Evolutionary conservation across 2,888 invertebrate genomes (phyloP).

Genomic region (Nesidiocoris tenuis): DNA sequence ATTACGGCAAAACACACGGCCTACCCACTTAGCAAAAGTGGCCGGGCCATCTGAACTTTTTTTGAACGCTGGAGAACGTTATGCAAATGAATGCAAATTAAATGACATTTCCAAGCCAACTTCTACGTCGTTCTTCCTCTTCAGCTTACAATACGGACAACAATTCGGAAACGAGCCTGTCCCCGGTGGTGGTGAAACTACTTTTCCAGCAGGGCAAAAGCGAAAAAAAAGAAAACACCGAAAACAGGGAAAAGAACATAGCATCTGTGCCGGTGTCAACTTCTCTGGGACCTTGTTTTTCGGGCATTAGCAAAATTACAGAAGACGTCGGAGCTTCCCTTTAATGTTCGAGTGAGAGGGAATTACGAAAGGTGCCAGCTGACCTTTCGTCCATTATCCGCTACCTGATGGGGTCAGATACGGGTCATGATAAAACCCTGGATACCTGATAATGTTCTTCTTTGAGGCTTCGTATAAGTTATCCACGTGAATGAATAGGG

Average conservation of each 20-base stretch:
- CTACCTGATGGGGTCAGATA: too few relatives aligned
- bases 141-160: not conserved
- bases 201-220: not conserved
- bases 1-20: not conserved
- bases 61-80: not conserved
- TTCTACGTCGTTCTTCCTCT: not conserved
- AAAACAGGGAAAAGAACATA: too few relatives aligned
- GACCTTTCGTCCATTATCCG: not conserved
- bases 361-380: not conserved
- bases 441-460: too few relatives aligned
- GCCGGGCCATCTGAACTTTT: not conserved
- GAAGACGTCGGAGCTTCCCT: not conserved
- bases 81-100: conserved; percentile 14
- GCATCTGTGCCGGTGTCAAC: not conserved
- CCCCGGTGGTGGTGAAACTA: not conserved
- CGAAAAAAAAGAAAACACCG: not conserved
- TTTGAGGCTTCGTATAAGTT: too few relatives aligned
- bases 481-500: too few relatives aligned
- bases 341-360: not conserved
- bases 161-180: not conserved
- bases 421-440: too few relatives aligned
- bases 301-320: not conserved
- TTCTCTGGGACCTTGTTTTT: not conserved
- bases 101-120: conserved; percentile 2
- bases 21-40: not conserved